phyloP scores from a whole-genome alignment of 2,888 invertebrate genomes.

The Chouioia cunea region DNA sequence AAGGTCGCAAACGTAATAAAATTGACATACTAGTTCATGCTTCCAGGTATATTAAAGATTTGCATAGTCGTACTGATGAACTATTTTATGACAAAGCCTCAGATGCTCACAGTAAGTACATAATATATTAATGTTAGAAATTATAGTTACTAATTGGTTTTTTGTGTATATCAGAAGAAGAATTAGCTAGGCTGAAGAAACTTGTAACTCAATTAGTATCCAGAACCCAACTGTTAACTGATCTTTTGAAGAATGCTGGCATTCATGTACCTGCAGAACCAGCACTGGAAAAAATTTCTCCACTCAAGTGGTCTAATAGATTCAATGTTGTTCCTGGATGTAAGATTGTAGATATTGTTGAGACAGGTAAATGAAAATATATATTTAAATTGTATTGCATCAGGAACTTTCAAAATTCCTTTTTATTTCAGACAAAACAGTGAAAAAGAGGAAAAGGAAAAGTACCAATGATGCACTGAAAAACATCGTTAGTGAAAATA shows the following conservation, averaged over 20 bases:
- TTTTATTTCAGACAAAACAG: conserved; percentile 55
- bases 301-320: conserved; percentile 66
- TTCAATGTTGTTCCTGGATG: conserved; percentile 60
- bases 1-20: conserved; percentile 73
- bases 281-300: conserved; percentile 65
- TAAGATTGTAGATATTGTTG: conserved; percentile 32
- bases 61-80: conserved; percentile 63
- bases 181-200: conserved; percentile 63
- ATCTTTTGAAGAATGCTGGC: conserved; percentile 64
- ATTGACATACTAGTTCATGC: conserved; percentile 69
- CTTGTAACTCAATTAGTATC: conserved; percentile 62
- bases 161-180: conserved; percentile 60
- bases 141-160: conserved; percentile 10
- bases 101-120: conserved; percentile 62
- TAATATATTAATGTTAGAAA: conserved; percentile 3
- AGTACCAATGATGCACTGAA: conserved; percentile 36
- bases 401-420: conserved; percentile 4
- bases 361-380: conserved; percentile 36
- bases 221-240: conserved; percentile 63
- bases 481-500: conserved; percentile 55
- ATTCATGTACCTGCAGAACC: conserved; percentile 66
- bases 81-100: conserved; percentile 62
- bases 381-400: not conserved
- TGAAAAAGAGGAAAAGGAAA: conserved; percentile 57
- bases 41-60: conserved; percentile 65